phyloP scores from a whole-genome alignment of 2,888 invertebrate species.

The Xanthorhoe designata region DNA sequence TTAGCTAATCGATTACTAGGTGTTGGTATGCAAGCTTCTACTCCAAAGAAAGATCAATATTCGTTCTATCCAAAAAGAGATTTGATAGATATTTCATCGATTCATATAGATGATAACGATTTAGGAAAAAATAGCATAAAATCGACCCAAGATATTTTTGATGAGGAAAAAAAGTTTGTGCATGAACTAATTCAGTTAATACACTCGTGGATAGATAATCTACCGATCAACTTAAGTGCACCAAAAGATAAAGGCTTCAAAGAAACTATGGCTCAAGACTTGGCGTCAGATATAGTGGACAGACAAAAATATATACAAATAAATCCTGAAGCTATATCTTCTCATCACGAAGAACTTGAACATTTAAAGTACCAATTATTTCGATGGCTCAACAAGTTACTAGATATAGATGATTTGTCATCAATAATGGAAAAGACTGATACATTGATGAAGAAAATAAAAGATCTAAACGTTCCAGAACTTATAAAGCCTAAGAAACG shows the following conservation, averaged over 20 bases:
- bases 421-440: slow-evolving; percentile 43
- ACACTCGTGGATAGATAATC: slow-evolving; percentile 47
- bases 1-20: slow-evolving; percentile 36
- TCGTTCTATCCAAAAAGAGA: slow-evolving; percentile 32
- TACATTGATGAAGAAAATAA: slow-evolving; percentile 47
- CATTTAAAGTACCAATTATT: slow-evolving; percentile 63
- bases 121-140: slow-evolving; percentile 6
- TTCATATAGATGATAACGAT: slow-evolving; percentile 24
- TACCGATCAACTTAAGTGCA: slow-evolving; percentile 42
- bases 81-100: slow-evolving; percentile 28
- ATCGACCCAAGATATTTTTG: slow-evolving; percentile 14
- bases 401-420: slow-evolving; percentile 45
- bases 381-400: slow-evolving; percentile 51
- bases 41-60: slow-evolving; percentile 35
- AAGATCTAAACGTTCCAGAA: slow-evolving; percentile 39
- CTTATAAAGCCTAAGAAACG: slow-evolving; percentile 29
- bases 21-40: slow-evolving; percentile 41
- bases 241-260: slow-evolving; percentile 39
- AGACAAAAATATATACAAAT: slow-evolving; percentile 60
- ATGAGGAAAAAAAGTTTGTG: slow-evolving; percentile 44
- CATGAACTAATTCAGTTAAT: slow-evolving; percentile 42
- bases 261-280: slow-evolving; percentile 45
- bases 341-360: slow-evolving; percentile 55
- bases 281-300: slow-evolving; percentile 57
- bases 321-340: slow-evolving; percentile 48